A percentile compares a stretch with the other conserved stretches of the same genome.
Conservation (phyloP, 2,888 invertebrate genomes). For the Anthophora plumipes region DNA sequence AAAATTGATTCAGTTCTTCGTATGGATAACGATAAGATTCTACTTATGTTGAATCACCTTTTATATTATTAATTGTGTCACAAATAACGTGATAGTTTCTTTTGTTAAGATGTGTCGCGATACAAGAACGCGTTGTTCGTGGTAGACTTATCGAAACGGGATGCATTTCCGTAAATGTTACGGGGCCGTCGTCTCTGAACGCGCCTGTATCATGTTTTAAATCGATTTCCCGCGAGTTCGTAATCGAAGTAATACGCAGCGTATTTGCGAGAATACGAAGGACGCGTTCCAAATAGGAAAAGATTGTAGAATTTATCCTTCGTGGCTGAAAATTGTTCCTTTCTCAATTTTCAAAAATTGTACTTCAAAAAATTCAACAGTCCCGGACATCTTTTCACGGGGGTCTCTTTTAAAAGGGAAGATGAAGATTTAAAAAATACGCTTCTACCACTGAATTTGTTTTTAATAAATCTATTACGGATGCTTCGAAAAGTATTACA, state of each 20-base stretch:
- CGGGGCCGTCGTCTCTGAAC: not conserved
- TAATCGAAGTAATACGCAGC: conserved; percentile 11
- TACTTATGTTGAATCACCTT: not conserved
- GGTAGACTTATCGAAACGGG: not conserved
- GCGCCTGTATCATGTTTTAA: conserved; percentile 17
- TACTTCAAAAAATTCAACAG: too few relatives aligned
- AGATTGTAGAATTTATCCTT: not conserved
- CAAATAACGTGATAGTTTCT: not conserved
- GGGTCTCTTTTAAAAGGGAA: too few relatives aligned
- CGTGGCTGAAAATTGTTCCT: too few relatives aligned
- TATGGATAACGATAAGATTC: not conserved
- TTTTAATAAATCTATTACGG: too few relatives aligned
- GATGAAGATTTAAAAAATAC: too few relatives aligned
- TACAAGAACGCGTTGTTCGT: not conserved
- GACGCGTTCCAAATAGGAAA: not conserved
- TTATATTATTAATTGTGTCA: not conserved
- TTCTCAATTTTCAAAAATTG: too few relatives aligned
- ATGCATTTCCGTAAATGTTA: not conserved
- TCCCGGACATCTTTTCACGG: too few relatives aligned
- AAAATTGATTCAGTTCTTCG: not conserved
- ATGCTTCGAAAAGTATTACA: too few relatives aligned
- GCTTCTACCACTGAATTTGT: too few relatives aligned
- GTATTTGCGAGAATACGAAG: conserved; percentile 2
- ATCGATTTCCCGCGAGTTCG: conserved; percentile 42
- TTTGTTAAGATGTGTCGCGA: not conserved